A percentile compares a stretch with the other conserved stretches of the same genome.
phyloP scores from a whole-genome alignment of 2,888 invertebrate genomes.

The Neuroscelio doddi region DNA sequence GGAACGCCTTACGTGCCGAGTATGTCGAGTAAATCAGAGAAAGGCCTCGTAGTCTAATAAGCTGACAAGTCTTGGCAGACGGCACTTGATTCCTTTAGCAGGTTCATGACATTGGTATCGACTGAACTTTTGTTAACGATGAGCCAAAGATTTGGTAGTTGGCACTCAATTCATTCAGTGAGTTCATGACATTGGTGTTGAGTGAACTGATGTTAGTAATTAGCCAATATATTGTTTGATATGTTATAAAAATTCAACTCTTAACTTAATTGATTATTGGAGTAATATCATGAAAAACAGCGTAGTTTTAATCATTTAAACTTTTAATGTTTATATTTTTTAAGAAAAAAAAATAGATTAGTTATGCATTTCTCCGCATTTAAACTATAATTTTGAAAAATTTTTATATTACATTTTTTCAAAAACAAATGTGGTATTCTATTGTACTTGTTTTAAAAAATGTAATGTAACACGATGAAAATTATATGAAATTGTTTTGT shows the following conservation, averaged over 20 bases:
- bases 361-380: too few species aligned
- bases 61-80: conserved; percentile 26
- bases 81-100: conserved; percentile 32
- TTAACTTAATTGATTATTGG: too few species aligned
- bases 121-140: conserved; percentile 50
- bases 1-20: not conserved
- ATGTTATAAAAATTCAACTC: conserved; percentile 1
- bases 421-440: too few species aligned
- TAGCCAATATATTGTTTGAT: conserved; percentile 41
- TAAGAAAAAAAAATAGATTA: too few species aligned
- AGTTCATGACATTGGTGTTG: conserved; percentile 52
- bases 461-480: too few species aligned
- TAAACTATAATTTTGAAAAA: too few species aligned
- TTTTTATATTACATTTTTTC: too few species aligned
- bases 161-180: conserved; percentile 4
- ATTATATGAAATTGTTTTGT: too few species aligned
- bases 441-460: too few species aligned
- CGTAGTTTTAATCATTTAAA: too few species aligned
- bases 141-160: conserved; percentile 35
- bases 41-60: conserved; percentile 16
- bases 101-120: conserved; percentile 52
- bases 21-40: conserved; percentile 24
- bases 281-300: too few species aligned
- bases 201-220: conserved; percentile 49
- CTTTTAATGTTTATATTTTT: too few species aligned